A percentile compares a stretch with the other conserved stretches of the same genome.
phyloP scores from a whole-genome alignment of 2,888 invertebrate species.

The Idaea aversata region DNA sequence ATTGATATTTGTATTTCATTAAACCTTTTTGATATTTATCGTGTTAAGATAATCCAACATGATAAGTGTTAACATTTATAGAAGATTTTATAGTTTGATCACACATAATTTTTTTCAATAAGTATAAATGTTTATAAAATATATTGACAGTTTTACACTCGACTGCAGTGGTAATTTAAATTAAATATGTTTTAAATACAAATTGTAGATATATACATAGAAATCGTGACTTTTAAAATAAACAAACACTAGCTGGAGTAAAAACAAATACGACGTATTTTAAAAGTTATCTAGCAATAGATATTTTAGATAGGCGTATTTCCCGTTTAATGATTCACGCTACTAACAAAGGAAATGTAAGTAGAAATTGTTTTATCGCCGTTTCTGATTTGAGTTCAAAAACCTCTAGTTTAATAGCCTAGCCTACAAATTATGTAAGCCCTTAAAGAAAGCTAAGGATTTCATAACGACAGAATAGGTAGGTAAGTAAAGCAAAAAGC shows the following conservation, averaged over 20 bases:
- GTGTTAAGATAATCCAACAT: not conserved
- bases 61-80: not conserved
- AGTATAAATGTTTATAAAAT: no score
- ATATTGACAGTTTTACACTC: no score
- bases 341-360: slow-evolving; percentile 51
- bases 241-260: not conserved
- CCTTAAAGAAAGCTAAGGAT: not conserved
- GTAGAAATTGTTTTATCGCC: slow-evolving; percentile 54
- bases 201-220: not conserved
- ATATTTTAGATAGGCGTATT: not conserved
- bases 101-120: not conserved
- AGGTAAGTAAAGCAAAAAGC: not conserved
- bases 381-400: slow-evolving; percentile 38
- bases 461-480: not conserved
- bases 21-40: slow-evolving; percentile 2
- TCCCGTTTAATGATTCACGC: slow-evolving; percentile 26
- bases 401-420: slow-evolving; percentile 34
- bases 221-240: not conserved
- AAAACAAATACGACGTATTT: not conserved
- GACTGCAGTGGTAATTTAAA: no score
- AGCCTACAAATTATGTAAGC: not conserved
- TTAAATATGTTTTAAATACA: no score
- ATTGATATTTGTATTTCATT: slow-evolving; percentile 3
- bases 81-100: not conserved
- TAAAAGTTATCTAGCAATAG: not conserved